These are phyloP conservation scores for Lycocorax pyrrhopterus DNA, from an alignment of 2,113 vertebrate species.

Conservation along the genomic window DNA sequence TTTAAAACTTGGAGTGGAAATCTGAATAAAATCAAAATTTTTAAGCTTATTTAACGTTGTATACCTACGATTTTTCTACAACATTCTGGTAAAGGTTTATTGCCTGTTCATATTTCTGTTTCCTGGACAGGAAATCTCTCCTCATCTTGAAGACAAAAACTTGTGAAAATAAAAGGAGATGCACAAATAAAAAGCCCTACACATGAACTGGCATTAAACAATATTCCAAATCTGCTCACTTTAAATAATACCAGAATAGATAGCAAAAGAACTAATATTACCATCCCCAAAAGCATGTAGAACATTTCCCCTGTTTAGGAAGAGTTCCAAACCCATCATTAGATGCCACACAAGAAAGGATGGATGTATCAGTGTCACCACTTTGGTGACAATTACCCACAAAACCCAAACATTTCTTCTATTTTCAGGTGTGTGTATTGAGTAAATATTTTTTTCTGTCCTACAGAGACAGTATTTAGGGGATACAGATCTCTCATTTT, in stretches of 20 bases:
- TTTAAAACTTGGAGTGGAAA: not conserved
- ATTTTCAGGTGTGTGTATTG: fast-evolving
- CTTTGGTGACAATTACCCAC: not conserved
- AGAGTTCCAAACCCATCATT: not conserved
- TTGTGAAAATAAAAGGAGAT: not conserved
- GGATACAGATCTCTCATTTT: not conserved
- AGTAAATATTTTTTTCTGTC: not conserved
- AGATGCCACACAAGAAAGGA: not conserved
- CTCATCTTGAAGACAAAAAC: constrained; percentile 43
- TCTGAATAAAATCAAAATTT: not conserved
- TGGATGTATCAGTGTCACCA: not conserved
- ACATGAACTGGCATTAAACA: not conserved
- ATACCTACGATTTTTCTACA: constrained; percentile 57
- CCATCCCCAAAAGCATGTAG: not conserved
- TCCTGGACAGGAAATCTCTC: constrained; percentile 70
- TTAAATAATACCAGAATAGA: not conserved
- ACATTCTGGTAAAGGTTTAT: constrained; percentile 55
- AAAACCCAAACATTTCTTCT: not conserved
- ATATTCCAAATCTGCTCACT: not conserved
- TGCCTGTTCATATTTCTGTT: constrained; percentile 63
- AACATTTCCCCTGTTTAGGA: not conserved
- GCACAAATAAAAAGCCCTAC: not conserved
- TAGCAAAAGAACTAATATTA: not conserved
- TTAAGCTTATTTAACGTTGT: not conserved
- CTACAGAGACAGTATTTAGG: not conserved